Evolutionary conservation across 2,888 invertebrate genomes (phyloP), one percentile per base, ranked within the genome.

Genomic region (Tinea semifulvella): DNA sequence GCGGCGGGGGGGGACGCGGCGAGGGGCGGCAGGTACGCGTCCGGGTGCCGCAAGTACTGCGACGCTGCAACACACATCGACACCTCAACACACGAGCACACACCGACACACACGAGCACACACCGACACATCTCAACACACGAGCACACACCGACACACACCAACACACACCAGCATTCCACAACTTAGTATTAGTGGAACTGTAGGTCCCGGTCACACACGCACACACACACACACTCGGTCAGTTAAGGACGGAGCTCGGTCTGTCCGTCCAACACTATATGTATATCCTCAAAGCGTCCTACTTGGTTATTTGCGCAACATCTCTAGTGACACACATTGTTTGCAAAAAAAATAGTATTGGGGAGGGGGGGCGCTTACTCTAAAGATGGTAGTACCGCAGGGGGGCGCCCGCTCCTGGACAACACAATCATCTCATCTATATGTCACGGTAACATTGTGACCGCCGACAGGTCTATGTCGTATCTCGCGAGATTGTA

Each of bases 31-130:
- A 93, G 84, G 80, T 93, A 94, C 56, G 89, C 87, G 73, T 94
- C 91, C 47, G 91, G 92, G 82, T 93, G 92, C 57, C 90, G 85
- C 60, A 91, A 83, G 73, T 92, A 92, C 61, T 88, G 86, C 57
- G 89, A 87, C 50, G 84, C 85, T 84, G 60, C 43, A 54, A 49
- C 17, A 19, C 10, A 1, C 10, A 22, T 13, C 4, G 6, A 11
- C 16, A 14, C 38, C 11, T 19, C 25, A 13, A 2, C 25, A 19
- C 13, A 3, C 39, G 4, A 17, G 7, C 18, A 20, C 25, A 13
- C 42, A 25, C 42, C n/a, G 16, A 14, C 3, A 20, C 17, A 17
- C 18, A 28, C 43, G 11, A 4, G 5, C 3, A 22, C 3, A 6
- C 22, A n/a, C 10, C 7, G 11, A 11, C 42, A 14, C 22, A 17